A percentile compares a stretch with the other conserved stretches of the same genome.
Conservation (phyloP, 64 coral and sea anemone genomes). For the Astreopora myriophthalma region DNA sequence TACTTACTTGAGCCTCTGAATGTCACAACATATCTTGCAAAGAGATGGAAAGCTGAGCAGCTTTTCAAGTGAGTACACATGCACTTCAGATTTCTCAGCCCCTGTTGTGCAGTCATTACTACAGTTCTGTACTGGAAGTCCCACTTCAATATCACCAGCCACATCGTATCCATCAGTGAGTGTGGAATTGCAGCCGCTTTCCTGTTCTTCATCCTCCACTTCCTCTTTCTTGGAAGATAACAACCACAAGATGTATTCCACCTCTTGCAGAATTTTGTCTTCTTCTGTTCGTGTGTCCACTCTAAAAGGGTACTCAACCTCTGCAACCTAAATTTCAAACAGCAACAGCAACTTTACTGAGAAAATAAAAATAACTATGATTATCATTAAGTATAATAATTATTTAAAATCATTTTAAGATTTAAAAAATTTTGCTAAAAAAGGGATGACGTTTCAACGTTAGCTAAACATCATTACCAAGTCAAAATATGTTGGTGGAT, state of each 20-base stretch:
- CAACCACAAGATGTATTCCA: constrained; percentile 77
- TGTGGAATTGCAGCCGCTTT: not conserved
- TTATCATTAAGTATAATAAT: too few species aligned
- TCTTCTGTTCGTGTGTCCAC: constrained; percentile 67
- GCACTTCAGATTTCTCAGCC: not conserved
- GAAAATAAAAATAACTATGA: too few species aligned
- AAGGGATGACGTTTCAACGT: too few species aligned
- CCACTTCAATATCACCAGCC: constrained; percentile 1
- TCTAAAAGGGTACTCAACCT: constrained; percentile 72
- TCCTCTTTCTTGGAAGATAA: constrained; percentile 58
- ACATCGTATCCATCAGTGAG: constrained; percentile 16
- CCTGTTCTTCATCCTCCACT: not conserved
- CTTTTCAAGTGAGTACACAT: not conserved
- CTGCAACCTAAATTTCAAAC: constrained; percentile 50
- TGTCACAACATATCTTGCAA: not conserved
- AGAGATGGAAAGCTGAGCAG: constrained; percentile 2
- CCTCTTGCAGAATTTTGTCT: constrained; percentile 77
- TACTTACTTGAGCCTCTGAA: constrained; percentile 15
- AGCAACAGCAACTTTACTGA: not conserved
- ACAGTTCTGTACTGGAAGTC: not conserved
- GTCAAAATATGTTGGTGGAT: too few species aligned
- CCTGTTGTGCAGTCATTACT: not conserved
- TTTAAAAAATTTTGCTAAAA: too few species aligned
- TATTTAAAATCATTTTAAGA: too few species aligned
- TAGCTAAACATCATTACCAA: too few species aligned